Percentiles rank a stretch among this genome's conserved stretches.
Conservation (phyloP, 2,888 invertebrate species). For the Chydorus sphaericus region DNA sequence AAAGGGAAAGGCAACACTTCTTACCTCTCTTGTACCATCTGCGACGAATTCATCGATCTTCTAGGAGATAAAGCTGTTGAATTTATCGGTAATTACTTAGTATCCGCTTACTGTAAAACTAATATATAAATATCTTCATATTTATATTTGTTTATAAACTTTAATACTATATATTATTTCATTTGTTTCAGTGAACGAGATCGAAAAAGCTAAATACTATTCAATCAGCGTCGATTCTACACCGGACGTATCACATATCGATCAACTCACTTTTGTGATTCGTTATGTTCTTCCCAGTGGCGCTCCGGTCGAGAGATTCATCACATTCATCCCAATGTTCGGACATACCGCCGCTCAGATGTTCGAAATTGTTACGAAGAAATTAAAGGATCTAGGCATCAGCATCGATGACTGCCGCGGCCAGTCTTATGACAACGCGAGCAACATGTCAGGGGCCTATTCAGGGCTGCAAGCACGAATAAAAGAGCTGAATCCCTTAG, state of each 20-base stretch:
- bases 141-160: too few relatives aligned
- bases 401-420: constrained; percentile 15
- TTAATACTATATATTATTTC: too few relatives aligned
- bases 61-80: too few relatives aligned
- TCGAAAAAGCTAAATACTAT: constrained; percentile 15
- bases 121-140: too few relatives aligned
- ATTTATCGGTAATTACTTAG: too few relatives aligned
- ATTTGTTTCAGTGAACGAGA: constrained; percentile 4
- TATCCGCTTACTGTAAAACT: too few relatives aligned
- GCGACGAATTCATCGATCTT: constrained; percentile 7
- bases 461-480: constrained; percentile 1
- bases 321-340: constrained; percentile 15
- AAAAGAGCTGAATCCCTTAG: background rate
- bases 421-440: constrained; percentile 20
- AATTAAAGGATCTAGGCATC: background rate
- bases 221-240: constrained; percentile 16
- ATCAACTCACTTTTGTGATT: constrained; percentile 16
- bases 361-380: constrained; percentile 19
- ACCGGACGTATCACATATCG: constrained; percentile 17
- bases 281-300: constrained; percentile 14
- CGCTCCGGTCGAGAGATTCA: constrained; percentile 13
- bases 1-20: constrained; percentile 7
- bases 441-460: constrained; percentile 20
- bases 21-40: constrained; percentile 9
- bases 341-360: background rate